Base-by-base conservation (phyloP, 35 echinoderm and acorn worm genomes). In the Apostichopus parvimensis region DNA sequence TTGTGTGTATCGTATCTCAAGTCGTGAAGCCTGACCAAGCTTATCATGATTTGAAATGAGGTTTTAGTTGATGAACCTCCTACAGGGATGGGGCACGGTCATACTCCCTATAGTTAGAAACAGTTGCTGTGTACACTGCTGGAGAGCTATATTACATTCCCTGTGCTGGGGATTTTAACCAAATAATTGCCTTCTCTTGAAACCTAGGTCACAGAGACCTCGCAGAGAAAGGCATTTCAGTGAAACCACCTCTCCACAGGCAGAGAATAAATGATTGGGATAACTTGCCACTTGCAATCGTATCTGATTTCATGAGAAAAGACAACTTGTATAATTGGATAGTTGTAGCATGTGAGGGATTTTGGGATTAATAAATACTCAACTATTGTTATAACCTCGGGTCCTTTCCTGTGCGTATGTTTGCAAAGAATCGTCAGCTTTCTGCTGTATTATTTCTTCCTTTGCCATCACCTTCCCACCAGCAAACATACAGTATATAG, bases 151-250 rank as follows among this genome's bases (percentile, higher is more conserved):
- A 88, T 88, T 88, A 73, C 86, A 68, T 88, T 88, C 86, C 86
- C 86, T 88, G 61, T 73, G 64, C 86, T 73, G 61, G 57, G 61
- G 86, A 88, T 88, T 88, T 88, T 88, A 88, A 88, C 86, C 86
- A 88, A 88, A 88, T 88, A 88, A 88, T 88, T 88, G 86, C 86
- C 86, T 88, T 88, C 86, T 64, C 62, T 64, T 88, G 68, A 88
- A 88, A 88, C 86, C 64, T 88, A 88, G 86, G 86, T 88, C 86
- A 88, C 8, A 21, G 86, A 88, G 81, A 72, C 86, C 86, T 68
- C 72, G 86, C 86, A 73, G 86, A 72, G 86, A 88, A 73, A 88
- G 86, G 86, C 86, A 88, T 88, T 88, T 88, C 86, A 72, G 68
- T 72, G 61, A 88, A 88, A 88, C 86, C 86, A 88, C 86, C 68